A percentile compares a stretch with the other conserved stretches of the same genome.
Conservation (phyloP, 2,113 vertebrate species). For the Phodopus roborovskii region DNA sequence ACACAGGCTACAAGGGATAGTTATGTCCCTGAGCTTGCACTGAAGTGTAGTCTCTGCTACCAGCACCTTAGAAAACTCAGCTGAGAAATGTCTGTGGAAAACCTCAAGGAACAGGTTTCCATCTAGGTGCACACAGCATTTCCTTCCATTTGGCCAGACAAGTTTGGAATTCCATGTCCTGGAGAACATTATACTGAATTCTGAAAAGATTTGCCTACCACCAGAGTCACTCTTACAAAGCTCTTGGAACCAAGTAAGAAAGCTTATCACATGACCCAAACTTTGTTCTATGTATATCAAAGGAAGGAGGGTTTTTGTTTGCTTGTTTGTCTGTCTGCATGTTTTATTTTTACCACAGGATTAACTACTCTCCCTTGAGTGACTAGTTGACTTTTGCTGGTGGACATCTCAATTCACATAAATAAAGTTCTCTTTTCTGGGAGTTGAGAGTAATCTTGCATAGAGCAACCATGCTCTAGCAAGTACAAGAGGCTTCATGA, state of each 20-base stretch:
- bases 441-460: background rate
- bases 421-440: background rate
- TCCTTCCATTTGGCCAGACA: background rate
- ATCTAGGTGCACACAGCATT: background rate
- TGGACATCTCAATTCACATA: background rate
- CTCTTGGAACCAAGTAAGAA: background rate
- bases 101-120: background rate
- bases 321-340: background rate
- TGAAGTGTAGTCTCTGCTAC: background rate
- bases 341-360: background rate
- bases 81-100: constrained; percentile 18
- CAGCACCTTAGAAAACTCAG: background rate
- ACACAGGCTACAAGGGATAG: background rate
- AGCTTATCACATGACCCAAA: background rate
- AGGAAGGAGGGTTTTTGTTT: background rate
- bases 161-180: background rate
- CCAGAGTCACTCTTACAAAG: background rate
- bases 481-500: background rate
- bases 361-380: background rate
- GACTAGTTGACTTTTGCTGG: background rate
- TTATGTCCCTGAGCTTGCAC: background rate
- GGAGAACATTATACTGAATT: background rate
- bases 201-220: background rate
- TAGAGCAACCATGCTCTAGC: background rate
- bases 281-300: background rate